phyloP scores from a whole-genome alignment of 1,140 invertebrate genomes.

The Panulirus ornatus region DNA sequence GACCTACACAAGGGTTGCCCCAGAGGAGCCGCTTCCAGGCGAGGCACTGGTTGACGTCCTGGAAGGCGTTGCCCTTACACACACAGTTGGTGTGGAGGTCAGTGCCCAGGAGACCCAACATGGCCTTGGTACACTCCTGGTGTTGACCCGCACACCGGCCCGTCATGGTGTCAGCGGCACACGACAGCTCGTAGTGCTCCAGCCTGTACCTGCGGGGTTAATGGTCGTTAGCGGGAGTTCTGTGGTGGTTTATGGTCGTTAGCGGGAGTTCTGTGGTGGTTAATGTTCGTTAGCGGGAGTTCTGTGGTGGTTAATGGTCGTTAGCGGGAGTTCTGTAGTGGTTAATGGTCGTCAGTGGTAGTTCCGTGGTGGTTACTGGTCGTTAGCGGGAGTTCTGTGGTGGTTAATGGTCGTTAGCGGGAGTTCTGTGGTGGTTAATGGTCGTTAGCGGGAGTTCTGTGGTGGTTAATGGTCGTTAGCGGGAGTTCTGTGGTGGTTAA shows the following conservation, averaged over 20 bases:
- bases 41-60: conserved; percentile 90
- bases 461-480: too few relatives aligned
- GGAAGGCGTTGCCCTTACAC: conserved; percentile 87
- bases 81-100: conserved; percentile 89
- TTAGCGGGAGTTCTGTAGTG: too few relatives aligned
- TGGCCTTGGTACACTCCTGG: conserved; percentile 87
- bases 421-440: not conserved
- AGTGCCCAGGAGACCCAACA: conserved; percentile 91
- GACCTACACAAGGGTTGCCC: conserved; percentile 94
- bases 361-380: too few relatives aligned
- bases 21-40: conserved; percentile 93
- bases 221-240: not conserved
- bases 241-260: too few relatives aligned
- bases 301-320: not conserved
- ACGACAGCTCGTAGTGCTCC: conserved; percentile 92
- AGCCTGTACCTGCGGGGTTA: conserved; percentile 83
- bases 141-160: conserved; percentile 91
- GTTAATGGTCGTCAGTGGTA: too few relatives aligned
- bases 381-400: too few relatives aligned
- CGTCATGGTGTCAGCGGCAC: conserved; percentile 92
- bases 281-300: not conserved
- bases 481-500: too few relatives aligned
- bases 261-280: too few relatives aligned
- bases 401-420: not conserved
- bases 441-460: too few relatives aligned